Conservation (phyloP, 1,140 invertebrate species). For the Chelonus insularis region DNA sequence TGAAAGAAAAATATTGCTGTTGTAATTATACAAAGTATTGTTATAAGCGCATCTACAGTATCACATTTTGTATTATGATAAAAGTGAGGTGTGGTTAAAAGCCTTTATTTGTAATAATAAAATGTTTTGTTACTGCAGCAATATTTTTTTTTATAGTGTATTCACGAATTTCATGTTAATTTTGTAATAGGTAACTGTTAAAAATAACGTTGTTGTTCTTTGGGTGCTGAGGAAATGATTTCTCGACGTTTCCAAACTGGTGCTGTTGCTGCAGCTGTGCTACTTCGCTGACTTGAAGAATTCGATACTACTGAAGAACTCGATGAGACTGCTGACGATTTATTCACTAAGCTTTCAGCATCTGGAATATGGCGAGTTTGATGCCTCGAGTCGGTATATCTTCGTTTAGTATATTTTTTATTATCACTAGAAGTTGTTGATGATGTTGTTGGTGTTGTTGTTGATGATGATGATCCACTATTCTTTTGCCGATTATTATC, state of each 20-base stretch:
- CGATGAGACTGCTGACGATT: conserved; percentile 34
- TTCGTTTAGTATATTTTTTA: conserved; percentile 66
- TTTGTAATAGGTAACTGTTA: conserved; percentile 27
- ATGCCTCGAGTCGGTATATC: conserved; percentile 67
- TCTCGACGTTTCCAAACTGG: conserved; percentile 78
- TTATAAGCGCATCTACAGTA: too few relatives aligned
- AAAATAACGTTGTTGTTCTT: conserved; percentile 50
- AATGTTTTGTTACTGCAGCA: too few relatives aligned
- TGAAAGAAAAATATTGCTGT: too few relatives aligned
- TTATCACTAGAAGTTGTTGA: conserved; percentile 52
- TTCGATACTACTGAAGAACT: conserved; percentile 31
- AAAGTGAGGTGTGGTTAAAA: too few relatives aligned
- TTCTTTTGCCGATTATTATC: conserved; percentile 32
- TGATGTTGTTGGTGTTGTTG: conserved; percentile 35
- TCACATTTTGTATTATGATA: too few relatives aligned
- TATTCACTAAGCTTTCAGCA: conserved; percentile 56
- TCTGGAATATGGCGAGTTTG: conserved; percentile 66
- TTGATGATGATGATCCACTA: conserved; percentile 28
- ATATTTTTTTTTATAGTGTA: neutral
- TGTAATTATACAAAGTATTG: too few relatives aligned
- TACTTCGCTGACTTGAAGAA: conserved; percentile 49
- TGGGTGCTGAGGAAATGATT: conserved; percentile 76
- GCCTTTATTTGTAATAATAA: too few relatives aligned
- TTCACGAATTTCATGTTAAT: neutral
- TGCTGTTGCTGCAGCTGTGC: conserved; percentile 37